Conservation (phyloP, 2,113 vertebrate genomes). For the Bubo scandiacus region DNA sequence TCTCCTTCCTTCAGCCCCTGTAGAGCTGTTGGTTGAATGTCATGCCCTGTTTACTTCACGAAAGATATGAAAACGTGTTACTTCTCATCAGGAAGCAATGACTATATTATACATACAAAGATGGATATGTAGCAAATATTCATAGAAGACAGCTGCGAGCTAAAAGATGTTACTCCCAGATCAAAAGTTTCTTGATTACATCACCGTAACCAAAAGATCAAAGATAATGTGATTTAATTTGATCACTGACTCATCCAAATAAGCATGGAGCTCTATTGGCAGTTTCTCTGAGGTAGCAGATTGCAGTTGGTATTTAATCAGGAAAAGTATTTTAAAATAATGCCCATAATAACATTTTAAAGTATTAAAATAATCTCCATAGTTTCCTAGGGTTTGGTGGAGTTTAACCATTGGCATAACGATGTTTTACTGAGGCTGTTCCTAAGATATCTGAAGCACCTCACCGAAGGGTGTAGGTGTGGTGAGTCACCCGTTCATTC, state of each 20-base stretch:
- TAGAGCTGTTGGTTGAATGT: conserved; percentile 38
- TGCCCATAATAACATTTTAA: conserved; percentile 8
- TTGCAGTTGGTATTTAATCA: conserved; percentile 47
- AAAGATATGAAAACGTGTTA: conserved; percentile 5
- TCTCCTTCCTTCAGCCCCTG: background rate
- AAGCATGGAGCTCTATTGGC: conserved; percentile 29
- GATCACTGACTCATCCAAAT: conserved; percentile 55
- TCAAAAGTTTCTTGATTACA: conserved; percentile 60
- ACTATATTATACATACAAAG: conserved; percentile 30
- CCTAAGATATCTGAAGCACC: conserved; percentile 11
- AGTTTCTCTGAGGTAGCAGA: conserved; percentile 51
- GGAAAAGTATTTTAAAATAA: conserved; percentile 54
- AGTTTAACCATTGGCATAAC: background rate
- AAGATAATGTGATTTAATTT: conserved; percentile 62
- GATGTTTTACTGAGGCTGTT: background rate
- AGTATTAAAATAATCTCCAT: conserved; percentile 8
- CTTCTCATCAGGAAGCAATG: conserved; percentile 44
- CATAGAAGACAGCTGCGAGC: conserved; percentile 57
- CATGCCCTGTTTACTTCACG: conserved; percentile 1
- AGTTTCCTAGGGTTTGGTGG: background rate
- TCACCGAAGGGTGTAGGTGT: conserved; percentile 13
- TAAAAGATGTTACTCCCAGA: conserved; percentile 47
- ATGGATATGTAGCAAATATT: conserved; percentile 35
- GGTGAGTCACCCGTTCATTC: conserved; percentile 59
- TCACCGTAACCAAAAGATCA: conserved; percentile 60